A percentile compares a stretch with the other conserved stretches of the same genome.
Evolutionary conservation across 1,140 invertebrate genomes (phyloP).

Genomic region (Wiebesia pumilae): DNA sequence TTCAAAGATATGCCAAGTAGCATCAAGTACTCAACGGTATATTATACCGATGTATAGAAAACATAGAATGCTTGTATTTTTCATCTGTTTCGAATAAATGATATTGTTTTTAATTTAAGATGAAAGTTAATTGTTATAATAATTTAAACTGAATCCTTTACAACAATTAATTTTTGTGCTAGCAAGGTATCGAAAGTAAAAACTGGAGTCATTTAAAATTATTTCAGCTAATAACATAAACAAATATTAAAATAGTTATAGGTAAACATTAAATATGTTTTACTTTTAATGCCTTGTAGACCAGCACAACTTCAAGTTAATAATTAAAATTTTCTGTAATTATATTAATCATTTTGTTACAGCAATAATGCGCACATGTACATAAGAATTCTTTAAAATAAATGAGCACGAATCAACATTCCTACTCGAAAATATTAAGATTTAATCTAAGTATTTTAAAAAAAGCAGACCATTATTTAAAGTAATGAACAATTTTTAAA

Average conservation of each 20-base stretch:
- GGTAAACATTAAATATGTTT: constrained; percentile 19
- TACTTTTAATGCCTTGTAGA: constrained; percentile 31
- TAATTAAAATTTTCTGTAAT: constrained; percentile 48
- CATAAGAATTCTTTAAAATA: constrained; percentile 56
- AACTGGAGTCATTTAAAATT: neutral
- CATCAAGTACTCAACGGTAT: constrained; percentile 24
- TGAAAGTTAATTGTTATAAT: constrained; percentile 34
- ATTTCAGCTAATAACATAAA: neutral
- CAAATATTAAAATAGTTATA: constrained; percentile 7
- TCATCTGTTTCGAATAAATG: constrained; percentile 28
- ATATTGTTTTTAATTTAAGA: constrained; percentile 34
- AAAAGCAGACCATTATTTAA: neutral
- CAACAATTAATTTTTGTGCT: neutral
- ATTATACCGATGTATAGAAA: constrained; percentile 32
- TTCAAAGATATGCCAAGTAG: constrained; percentile 49
- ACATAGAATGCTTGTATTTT: constrained; percentile 24
- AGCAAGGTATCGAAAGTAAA: neutral
- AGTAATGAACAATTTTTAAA: neutral
- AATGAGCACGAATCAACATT: constrained; percentile 57
- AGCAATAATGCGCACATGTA: constrained; percentile 61
- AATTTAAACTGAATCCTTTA: constrained; percentile 19
- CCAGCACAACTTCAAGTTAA: constrained; percentile 17
- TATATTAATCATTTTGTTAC: constrained; percentile 58
- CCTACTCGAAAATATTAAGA: constrained; percentile 51
- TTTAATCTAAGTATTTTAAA: constrained; percentile 6